These are phyloP conservation scores for Clivina fossor DNA, from an alignment of 2,888 invertebrate genomes.

Conservation along the genomic window DNA sequence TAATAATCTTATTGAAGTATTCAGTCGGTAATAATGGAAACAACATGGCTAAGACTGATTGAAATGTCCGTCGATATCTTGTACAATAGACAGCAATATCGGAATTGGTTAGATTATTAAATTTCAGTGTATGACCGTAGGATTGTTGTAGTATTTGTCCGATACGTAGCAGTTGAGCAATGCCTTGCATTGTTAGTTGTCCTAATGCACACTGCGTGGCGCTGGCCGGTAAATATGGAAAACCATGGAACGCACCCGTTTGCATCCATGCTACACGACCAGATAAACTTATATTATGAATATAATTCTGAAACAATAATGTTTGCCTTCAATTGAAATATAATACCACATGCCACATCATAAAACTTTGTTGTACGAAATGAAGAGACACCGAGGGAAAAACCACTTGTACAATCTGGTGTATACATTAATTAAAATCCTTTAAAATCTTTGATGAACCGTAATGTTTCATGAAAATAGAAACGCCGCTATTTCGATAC, in stretches of 20 bases:
- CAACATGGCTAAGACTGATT: slow-evolving; percentile 81
- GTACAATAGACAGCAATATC: slow-evolving; percentile 77
- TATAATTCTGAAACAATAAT: slow-evolving; percentile 59
- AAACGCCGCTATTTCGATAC: too few species aligned
- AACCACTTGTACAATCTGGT: too few species aligned
- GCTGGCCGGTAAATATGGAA: slow-evolving; percentile 72
- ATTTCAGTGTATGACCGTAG: slow-evolving; percentile 56
- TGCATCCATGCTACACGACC: slow-evolving; percentile 74
- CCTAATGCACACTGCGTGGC: slow-evolving; percentile 76
- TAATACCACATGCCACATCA: too few species aligned
- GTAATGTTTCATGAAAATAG: too few species aligned
- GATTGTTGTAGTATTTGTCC: slow-evolving; percentile 68
- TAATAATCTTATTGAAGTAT: slow-evolving; percentile 64
- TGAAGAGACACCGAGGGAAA: too few species aligned
- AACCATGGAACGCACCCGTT: slow-evolving; percentile 81
- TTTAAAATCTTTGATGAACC: too few species aligned
- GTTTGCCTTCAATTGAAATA: too few species aligned
- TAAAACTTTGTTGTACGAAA: too few species aligned
- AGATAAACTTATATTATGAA: slow-evolving; percentile 58
- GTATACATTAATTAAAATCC: too few species aligned
- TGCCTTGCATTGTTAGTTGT: slow-evolving; percentile 80
- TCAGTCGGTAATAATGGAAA: slow-evolving; percentile 71
- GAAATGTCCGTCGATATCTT: slow-evolving; percentile 84
- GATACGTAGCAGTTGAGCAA: slow-evolving; percentile 78
- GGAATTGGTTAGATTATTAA: slow-evolving; percentile 55